Percentiles rank a stretch among this genome's conserved stretches.
Evolutionary conservation across 1,140 invertebrate species (phyloP).

Genomic region (Achroia grisella): DNA sequence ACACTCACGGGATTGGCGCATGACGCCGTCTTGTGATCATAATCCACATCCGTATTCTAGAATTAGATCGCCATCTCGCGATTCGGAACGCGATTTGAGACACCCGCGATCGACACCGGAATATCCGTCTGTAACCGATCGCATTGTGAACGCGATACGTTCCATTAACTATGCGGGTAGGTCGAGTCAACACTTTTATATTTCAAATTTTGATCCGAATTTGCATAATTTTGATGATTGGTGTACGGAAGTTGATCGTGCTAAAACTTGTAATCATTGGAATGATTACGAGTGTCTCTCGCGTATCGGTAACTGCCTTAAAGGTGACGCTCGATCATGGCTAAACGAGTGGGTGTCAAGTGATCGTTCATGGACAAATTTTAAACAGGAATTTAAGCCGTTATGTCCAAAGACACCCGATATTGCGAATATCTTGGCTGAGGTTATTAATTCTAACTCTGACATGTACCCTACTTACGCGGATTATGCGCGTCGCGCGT

Average conservation of each 20-base stretch:
- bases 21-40: too few species aligned
- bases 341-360: conserved; percentile 15
- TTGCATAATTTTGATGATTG: conserved; percentile 17
- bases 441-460: conserved; percentile 12
- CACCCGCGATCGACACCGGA: too few species aligned
- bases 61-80: too few species aligned
- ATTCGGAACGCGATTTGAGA: too few species aligned
- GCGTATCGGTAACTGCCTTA: conserved; percentile 12
- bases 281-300: conserved; percentile 20
- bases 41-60: too few species aligned
- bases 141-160: too few species aligned
- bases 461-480: conserved; percentile 18
- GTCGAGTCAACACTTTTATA: conserved; percentile 17
- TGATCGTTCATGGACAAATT: conserved; percentile 19
- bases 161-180: too few species aligned
- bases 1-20: too few species aligned
- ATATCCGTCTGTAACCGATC: too few species aligned
- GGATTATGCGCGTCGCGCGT: conserved; percentile 13
- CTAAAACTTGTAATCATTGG: conserved; percentile 11
- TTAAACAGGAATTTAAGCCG: conserved; percentile 16
- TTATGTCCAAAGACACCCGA: conserved; percentile 11
- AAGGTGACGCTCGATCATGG: conserved; percentile 17
- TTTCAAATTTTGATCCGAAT: conserved; percentile 19
- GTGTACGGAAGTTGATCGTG: conserved; percentile 21
- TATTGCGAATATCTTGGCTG: conserved; percentile 15